Base-by-base conservation (phyloP, 2,888 invertebrate genomes). In the Netelia fuscicornis region DNA sequence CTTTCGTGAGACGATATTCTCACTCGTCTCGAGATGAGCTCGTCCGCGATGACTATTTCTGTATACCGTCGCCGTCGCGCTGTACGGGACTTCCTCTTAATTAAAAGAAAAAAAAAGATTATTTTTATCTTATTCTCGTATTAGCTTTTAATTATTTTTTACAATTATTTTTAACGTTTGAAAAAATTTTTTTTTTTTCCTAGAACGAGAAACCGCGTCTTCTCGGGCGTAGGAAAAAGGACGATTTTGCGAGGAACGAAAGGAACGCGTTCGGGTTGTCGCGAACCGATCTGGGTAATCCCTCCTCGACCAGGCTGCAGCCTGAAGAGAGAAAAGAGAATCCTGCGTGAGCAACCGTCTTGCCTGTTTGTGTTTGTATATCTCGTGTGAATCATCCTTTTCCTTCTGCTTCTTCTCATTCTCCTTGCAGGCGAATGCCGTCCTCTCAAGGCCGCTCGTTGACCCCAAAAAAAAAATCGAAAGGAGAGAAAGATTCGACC, bases 361-460 rank as follows among this genome's bases (percentile, higher is more conserved):
- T 74, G 20, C 54, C 52, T 20, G 10, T 17, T 20, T 56, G 23
- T 17, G 30, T 23, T 25, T 20, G 20, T 13, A 25, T 48, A 44
- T 74, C 44, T 68, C 37, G 67, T 23, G 56, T 86, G 83, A 85
- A 78, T 87, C 80, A 81, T 84, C 60, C 86, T 83, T 54, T 60
- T 48, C 17, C 25, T 25, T 25, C 25, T 25, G 2, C 25, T 25
- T 25, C 25, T 25, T 25, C 25, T 25, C 25, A 25, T 25, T 25
- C 56, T n/a, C 17, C 17, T 56, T 82, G 42, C 77, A 23, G 86
- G 44, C 68, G 86, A 60, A 79, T 88, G 67, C 86, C 84, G 48
- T 86, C 83, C 25, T 25, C 82, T 87, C 88, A 83, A 89, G 92
- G 56, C 90, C 94, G 91, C 89, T 88, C 44, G 84, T 89, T 78